Base-by-base conservation (phyloP, 2,888 invertebrate species). In the Crematogaster levior region DNA sequence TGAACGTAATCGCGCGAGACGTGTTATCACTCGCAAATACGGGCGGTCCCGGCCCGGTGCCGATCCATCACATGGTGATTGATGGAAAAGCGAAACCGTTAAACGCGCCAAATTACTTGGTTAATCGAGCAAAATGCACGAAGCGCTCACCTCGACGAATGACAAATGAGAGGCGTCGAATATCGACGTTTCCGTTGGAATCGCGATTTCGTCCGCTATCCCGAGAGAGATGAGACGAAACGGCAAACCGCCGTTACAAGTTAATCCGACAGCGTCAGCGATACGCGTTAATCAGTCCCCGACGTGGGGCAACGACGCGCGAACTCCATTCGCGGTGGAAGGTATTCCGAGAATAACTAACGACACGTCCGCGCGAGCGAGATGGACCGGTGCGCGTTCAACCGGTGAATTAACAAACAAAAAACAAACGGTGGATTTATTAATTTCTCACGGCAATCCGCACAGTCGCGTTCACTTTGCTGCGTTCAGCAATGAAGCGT, bases 81-180 rank as follows among this genome's bases (percentile, higher is more conserved):
- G 80, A 70, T 80, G 60, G 80, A 73, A 72, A 70, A 60, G 73
- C 80, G 80, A 72, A 80, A 80, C 37, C 60, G 73, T 72, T 80
- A 70, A 70, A 80, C 73, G 58, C 73, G 80, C 80, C 60, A 66
- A 80, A 80, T 80, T 80, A 80, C 80, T 73, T 60, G 80, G 73
- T 80, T 80, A 80, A 80, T 80, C 80, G 73, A 80, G 80, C 80
- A 73, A 80, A 80, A 80, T 80, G 79, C 79, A 58, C 72, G 51
- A 10, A 5, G 24, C 34, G 37, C 51, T 15, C 43, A 18, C 73
- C 27, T n/a, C n/a, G 34, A 27, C 60, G 53, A 80, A 80, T 80
- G 80, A 80, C 73, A 60, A 58, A 79, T 72, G 79, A 79, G 58
- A 58, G 37, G 15, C 66, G 34, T 80, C n/a, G 58, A 58, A 58